Base-by-base conservation (phyloP, 2,888 invertebrate species). In the Ormyrus labotus region DNA sequence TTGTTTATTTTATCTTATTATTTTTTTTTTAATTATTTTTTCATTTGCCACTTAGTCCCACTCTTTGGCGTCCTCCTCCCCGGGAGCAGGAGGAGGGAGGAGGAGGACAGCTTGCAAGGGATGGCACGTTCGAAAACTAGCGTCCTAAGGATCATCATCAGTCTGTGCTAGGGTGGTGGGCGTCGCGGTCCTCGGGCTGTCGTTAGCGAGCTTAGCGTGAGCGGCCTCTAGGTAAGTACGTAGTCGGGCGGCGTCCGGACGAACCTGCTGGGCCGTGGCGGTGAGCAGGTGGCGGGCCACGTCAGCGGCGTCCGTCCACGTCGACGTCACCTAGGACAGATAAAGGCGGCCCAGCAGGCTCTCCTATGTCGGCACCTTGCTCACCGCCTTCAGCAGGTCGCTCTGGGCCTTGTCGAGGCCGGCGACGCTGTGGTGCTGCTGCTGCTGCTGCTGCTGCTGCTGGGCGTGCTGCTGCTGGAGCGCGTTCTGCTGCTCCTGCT, bases 381-480 rank as follows among this genome's bases (percentile, higher is more conserved):
- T 94, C 90, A 95, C 95, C 83, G 93, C 93, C 93, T 95, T 95
- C 88, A 95, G 93, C 87, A 95, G 93, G 92, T 95, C 95, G 87
- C 93, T 92, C 92, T 94, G 93, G 89, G 93, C 93, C 90, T 95
- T 95, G 90, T 95, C 95, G 91, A 95, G 92, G 86, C 94, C 93
- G 93, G 94, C 94, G 92, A 95, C 94, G 84, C 94, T 94, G 90
- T 94, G 94, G 91, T 94, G 94, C 88, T 95, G 95, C 89, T 95
- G 93, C 86, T 93, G 93, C 87, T 94, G 94, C 89, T 94, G 93
- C 92, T 96, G 95, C 88, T 95, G 95, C 91, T 96, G 96, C 91
- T 96, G 95, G 87, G 95, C 95, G 90, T 96, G 96, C 91, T 97
- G 96, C 88, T 96, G 96, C 91, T 97, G 97, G 93, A 96, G 95